Conservation (phyloP, 2,888 invertebrate genomes). For the Allygus modestus region DNA sequence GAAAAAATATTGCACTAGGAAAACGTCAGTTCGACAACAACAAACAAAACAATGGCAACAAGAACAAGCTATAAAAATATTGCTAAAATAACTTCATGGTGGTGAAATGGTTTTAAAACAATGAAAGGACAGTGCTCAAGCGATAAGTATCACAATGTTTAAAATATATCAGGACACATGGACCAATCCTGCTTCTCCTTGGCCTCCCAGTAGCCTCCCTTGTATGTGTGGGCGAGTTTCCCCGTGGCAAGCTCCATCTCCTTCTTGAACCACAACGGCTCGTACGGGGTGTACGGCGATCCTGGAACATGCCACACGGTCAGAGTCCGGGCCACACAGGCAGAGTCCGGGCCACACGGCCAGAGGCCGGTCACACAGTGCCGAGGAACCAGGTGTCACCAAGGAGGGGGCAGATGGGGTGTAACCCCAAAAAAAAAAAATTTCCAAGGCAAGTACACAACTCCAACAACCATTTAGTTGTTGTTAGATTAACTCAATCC, state of each 20-base stretch:
- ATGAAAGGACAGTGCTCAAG: constrained; percentile 41
- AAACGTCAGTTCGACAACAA: constrained; percentile 35
- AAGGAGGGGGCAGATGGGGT: too few relatives aligned
- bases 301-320: constrained; percentile 73
- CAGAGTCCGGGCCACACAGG: constrained; percentile 21
- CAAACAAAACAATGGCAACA: constrained; percentile 35
- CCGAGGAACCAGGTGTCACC: too few relatives aligned
- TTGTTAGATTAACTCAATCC: too few relatives aligned
- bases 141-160: constrained; percentile 58
- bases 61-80: constrained; percentile 51
- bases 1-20: constrained; percentile 44
- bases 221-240: constrained; percentile 86
- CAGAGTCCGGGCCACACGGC: too few relatives aligned
- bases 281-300: constrained; percentile 83
- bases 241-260: constrained; percentile 82
- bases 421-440: too few relatives aligned
- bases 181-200: constrained; percentile 94
- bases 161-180: constrained; percentile 94
- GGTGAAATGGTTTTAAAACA: neutral
- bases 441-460: too few relatives aligned
- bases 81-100: constrained; percentile 35
- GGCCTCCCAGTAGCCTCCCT: constrained; percentile 94
- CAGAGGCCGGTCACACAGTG: too few relatives aligned
- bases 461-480: too few relatives aligned
- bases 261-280: constrained; percentile 94